These are phyloP conservation scores for Bergia sp. DNA, from an alignment of 92 coral and sea anemone genomes.

Conservation along the genomic window DNA sequence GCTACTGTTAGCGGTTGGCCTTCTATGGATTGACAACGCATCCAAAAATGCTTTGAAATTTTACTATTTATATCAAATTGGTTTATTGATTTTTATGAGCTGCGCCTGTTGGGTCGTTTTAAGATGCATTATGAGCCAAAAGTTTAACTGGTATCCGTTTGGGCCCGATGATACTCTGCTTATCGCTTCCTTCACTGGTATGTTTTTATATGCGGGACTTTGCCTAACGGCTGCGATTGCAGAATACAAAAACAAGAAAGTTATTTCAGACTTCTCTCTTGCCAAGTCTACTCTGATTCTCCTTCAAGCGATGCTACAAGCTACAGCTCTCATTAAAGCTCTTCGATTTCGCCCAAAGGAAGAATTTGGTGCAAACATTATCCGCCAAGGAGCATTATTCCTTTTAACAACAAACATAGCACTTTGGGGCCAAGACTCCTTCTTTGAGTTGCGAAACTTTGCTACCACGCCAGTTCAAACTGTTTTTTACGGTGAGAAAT, in stretches of 20 bases:
- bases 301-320: constrained; percentile 90
- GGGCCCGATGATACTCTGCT: constrained; percentile 90
- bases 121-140: constrained; percentile 89
- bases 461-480: constrained; percentile 92
- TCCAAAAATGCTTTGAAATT: constrained; percentile 83
- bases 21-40: constrained; percentile 84
- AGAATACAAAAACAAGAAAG: constrained; percentile 74
- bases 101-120: constrained; percentile 92
- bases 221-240: constrained; percentile 96
- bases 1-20: constrained; percentile 84
- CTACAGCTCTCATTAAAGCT: constrained; percentile 90
- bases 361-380: constrained; percentile 88
- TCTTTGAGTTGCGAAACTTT: constrained; percentile 91
- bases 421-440: constrained; percentile 94
- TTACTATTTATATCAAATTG: constrained; percentile 88
- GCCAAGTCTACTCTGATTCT: constrained; percentile 84
- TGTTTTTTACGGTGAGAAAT: constrained; percentile 89
- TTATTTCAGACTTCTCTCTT: constrained; percentile 83
- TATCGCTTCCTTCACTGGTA: constrained; percentile 84
- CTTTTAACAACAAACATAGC: constrained; percentile 91
- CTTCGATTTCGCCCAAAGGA: constrained; percentile 86
- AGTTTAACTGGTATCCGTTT: constrained; percentile 87
- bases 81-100: constrained; percentile 77
- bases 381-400: constrained; percentile 93
- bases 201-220: constrained; percentile 89